Base-by-base conservation (phyloP, 2,888 invertebrate genomes). In the Apamea crenata region DNA sequence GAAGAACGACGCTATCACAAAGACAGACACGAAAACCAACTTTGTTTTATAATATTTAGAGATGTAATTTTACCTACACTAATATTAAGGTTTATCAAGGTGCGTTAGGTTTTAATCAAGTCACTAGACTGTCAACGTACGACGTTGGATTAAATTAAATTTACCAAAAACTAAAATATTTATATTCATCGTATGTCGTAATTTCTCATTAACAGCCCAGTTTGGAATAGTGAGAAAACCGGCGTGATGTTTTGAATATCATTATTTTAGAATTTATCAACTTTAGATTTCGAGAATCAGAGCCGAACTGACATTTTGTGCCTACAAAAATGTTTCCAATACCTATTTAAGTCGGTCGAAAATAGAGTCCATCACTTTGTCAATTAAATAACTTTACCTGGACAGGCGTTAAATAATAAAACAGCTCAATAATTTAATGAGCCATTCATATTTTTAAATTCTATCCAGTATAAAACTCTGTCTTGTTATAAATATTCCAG, bases 401-500 rank as follows among this genome's bases (percentile, higher is more conserved):
- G 25, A 29, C 29, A 25, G 16, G 12, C 18, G 8, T 25, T 18
- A 44, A 74, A 44, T 25, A 44, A 44, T 74, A 74, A 10, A 76
- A 75, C 8, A 47, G 18, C 3, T 14, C 5, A 3, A 59, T 18
- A 5, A 44, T 25, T 40, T 12, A 29, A 44, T 29, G 12, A 32
- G 14, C 2, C 18, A 76, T 18, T 63, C 16, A 74, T 18, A 44
- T 7, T 25, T 25, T 25, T 16, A 40, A 76, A 70, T 36, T 1
- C 10, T 16, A 25, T 59, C 14, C 75, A 7, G 12, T 14, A 36
- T 2, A 44, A 10, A 44, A 63, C 25, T n/a, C 36, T 18, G 5
- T 12, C 29, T 10, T 53, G 21, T 50, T 29, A 78, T 72, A 59
- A 82, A 77, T 56, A 56, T 56, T n/a, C 5, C 18, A 81, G 29